Evolutionary conservation across 1,140 invertebrate genomes (phyloP).

Genomic region (Hyposmocoma kahamanoa): DNA sequence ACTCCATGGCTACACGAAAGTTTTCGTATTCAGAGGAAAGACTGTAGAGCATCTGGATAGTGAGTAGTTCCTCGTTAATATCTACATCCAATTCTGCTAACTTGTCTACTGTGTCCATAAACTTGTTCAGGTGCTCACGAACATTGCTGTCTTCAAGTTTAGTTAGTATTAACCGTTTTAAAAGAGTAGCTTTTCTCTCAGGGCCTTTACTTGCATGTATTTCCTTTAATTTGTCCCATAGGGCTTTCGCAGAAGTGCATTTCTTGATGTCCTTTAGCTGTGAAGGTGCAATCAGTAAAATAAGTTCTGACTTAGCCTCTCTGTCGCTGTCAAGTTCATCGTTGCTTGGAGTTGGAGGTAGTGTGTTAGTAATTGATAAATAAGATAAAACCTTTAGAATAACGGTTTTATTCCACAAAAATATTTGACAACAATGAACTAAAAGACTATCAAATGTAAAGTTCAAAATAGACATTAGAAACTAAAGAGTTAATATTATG

Average conservation of each 20-base stretch:
- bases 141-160: slow-evolving; percentile 13
- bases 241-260: slow-evolving; percentile 11
- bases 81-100: slow-evolving; percentile 22
- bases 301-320: slow-evolving; percentile 2
- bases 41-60: slow-evolving; percentile 31
- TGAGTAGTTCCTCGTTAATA: slow-evolving; percentile 21
- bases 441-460: no score
- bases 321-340: no score
- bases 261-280: slow-evolving; percentile 14
- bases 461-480: no score
- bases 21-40: slow-evolving; percentile 25
- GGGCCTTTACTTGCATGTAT: slow-evolving; percentile 12
- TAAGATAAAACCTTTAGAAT: no score
- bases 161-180: slow-evolving; percentile 24
- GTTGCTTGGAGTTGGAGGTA: no score
- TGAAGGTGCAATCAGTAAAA: slow-evolving; percentile 8
- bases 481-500: no score
- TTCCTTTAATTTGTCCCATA: slow-evolving; percentile 13
- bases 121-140: slow-evolving; percentile 17
- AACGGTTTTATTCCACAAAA: no score
- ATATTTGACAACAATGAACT: no score
- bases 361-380: no score
- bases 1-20: slow-evolving; percentile 34
- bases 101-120: slow-evolving; percentile 10
- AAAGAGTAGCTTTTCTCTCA: slow-evolving; percentile 11